Base-by-base conservation (phyloP, 2,113 vertebrate genomes). In the Hydrochoerus hydrochaeris region DNA sequence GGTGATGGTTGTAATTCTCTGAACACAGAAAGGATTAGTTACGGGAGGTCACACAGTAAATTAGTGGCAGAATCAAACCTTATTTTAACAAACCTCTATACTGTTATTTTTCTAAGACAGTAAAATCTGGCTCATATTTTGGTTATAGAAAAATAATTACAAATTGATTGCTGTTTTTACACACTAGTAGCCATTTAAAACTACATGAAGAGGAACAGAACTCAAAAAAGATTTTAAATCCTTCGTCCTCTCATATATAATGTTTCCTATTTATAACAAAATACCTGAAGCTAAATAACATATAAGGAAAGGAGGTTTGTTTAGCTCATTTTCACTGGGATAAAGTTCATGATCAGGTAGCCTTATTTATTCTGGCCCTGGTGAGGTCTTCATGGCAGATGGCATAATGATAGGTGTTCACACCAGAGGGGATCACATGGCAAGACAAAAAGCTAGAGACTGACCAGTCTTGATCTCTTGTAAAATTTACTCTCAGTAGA, bases 41-140 rank as follows among this genome's bases (percentile, higher is more conserved):
- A 95, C 30, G 22, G 75, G 30, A 54, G 8, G 7, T 57, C 17
- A 57, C 38, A 58, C 1, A 63, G 41, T 28, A 78, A 89, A 69
- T 58, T 73, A 88, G 35, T 71, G 67, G 32, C 67, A 71, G 67
- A 38, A 22, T 20, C 35, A 71, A 71, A 38, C 10, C 65, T 71
- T 71, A 71, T 19, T 71, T 16, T n/a, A 20, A 20, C n/a, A 71
- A 71, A 38, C n/a, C n/a, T 71, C n/a, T 38, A 71, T 8, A 38
- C 32, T 71, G n/a, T 67, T 75, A 46, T 69, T 69, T 94, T 91
- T 78, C 19, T 91, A 84, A 89, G 38, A 16, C 28, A 87, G 16
- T 41, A 91, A 49, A 91, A 88, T 62, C 38, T 90, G 81, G 73
- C 38, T 88, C 89, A 67, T 32, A 81, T 81, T 85, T 95, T 80